These are phyloP conservation scores for Pyrrhura leucotis DNA, from an alignment of 2,797 vertebrate species.

Conservation along the genomic window DNA sequence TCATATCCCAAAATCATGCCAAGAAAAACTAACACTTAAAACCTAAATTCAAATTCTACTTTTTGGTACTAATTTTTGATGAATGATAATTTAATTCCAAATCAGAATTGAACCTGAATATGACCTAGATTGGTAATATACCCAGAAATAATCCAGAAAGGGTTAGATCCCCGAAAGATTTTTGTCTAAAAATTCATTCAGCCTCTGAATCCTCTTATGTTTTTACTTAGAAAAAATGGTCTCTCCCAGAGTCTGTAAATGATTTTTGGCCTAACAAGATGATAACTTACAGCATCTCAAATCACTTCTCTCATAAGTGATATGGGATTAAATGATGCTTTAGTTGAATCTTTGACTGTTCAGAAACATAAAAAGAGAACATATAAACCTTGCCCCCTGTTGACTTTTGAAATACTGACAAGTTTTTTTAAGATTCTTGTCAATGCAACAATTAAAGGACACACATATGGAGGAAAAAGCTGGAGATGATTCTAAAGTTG, in stretches of 20 bases:
- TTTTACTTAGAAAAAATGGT: background rate
- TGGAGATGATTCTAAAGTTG: accelerated
- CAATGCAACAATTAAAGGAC: background rate
- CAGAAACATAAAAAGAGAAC: background rate
- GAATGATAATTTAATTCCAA: background rate
- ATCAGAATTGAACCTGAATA: background rate
- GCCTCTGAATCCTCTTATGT: background rate
- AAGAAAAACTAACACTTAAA: background rate
- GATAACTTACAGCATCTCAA: background rate
- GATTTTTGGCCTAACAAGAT: background rate
- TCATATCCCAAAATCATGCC: background rate
- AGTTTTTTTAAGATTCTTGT: background rate
- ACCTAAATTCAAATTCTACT: background rate
- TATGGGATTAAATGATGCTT: background rate
- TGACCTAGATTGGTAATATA: background rate
- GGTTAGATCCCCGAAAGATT: background rate
- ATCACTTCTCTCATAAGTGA: background rate
- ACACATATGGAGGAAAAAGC: background rate
- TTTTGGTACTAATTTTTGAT: background rate
- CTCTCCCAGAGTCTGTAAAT: background rate
- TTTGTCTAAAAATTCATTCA: background rate
- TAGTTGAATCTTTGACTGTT: background rate
- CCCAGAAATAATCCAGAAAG: background rate
- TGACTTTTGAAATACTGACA: background rate
- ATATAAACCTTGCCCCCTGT: background rate